Evolutionary conservation across 2,113 vertebrate species (phyloP).

Genomic region (Tragelaphus imberbis): DNA sequence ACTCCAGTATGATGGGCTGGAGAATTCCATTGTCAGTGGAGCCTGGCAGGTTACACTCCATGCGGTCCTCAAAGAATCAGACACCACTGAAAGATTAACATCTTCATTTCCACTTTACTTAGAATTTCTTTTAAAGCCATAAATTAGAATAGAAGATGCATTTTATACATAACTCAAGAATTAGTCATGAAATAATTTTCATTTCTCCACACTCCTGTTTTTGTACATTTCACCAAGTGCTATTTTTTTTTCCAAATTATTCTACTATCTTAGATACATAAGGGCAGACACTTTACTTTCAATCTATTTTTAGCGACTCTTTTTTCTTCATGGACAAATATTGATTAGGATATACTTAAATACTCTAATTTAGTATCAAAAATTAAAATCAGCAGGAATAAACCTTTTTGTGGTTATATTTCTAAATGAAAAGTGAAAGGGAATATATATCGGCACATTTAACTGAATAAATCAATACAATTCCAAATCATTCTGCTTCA

Average conservation of each 20-base stretch:
- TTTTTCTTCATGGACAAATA: constrained; percentile 42
- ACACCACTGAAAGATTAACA: not conserved
- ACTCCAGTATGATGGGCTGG: not conserved
- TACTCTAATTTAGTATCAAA: constrained; percentile 63
- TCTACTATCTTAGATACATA: not conserved
- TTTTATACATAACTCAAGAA: not conserved
- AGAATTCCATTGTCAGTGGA: not conserved
- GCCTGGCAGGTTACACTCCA: not conserved
- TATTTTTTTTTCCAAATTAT: constrained; percentile 33
- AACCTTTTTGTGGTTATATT: constrained; percentile 60
- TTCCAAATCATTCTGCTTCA: constrained; percentile 65
- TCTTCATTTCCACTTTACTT: not conserved
- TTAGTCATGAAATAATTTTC: constrained; percentile 1
- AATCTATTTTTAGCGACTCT: constrained; percentile 47
- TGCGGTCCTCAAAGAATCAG: not conserved
- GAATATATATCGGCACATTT: constrained; percentile 62
- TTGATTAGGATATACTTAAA: constrained; percentile 61
- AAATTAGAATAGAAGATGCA: not conserved
- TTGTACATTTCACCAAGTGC: not conserved
- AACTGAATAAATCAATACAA: constrained; percentile 67
- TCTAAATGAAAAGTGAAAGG: constrained; percentile 64
- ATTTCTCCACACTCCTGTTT: not conserved
- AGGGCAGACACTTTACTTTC: constrained; percentile 10
- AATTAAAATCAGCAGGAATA: constrained; percentile 47
- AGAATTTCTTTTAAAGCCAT: not conserved